Evolutionary conservation across 2,888 invertebrate genomes (phyloP).

Genomic region (Colletes collaris): DNA sequence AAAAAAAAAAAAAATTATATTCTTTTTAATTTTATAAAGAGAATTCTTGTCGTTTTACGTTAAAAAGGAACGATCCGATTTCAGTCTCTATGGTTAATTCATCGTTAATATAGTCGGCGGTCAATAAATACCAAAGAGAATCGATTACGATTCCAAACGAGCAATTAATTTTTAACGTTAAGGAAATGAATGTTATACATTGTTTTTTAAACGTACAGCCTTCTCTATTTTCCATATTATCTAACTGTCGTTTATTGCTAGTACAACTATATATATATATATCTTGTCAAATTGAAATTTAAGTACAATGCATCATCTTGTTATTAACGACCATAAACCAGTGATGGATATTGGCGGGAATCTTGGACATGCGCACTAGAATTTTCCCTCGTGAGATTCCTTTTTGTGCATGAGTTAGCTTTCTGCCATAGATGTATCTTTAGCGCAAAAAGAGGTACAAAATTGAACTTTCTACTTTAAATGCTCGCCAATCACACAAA

Average conservation of each 20-base stretch:
- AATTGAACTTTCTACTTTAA: too few relatives aligned
- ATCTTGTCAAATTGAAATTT: background rate
- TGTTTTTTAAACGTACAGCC: constrained; percentile 23
- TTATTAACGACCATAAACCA: constrained; percentile 20
- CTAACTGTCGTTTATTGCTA: constrained; percentile 27
- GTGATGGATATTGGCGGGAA: too few relatives aligned
- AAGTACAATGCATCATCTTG: constrained; percentile 11
- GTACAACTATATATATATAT: constrained; percentile 9
- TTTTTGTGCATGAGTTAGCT: too few relatives aligned
- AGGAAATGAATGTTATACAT: constrained; percentile 19
- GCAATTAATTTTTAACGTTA: constrained; percentile 35
- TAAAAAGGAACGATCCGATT: background rate
- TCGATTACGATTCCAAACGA: constrained; percentile 38
- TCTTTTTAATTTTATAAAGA: constrained; percentile 10
- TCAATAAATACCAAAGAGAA: constrained; percentile 20
- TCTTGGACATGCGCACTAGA: too few relatives aligned
- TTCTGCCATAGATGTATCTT: too few relatives aligned
- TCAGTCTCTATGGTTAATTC: constrained; percentile 7
- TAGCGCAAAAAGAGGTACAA: too few relatives aligned
- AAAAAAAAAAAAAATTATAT: constrained; percentile 1
- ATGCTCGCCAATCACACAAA: too few relatives aligned
- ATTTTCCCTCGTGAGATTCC: too few relatives aligned
- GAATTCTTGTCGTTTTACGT: constrained; percentile 22
- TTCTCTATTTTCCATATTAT: constrained; percentile 21
- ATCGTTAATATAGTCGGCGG: background rate